These are phyloP conservation scores for Ciconia nigra DNA, from an alignment of 2,797 vertebrate genomes.

Conservation along the genomic window DNA sequence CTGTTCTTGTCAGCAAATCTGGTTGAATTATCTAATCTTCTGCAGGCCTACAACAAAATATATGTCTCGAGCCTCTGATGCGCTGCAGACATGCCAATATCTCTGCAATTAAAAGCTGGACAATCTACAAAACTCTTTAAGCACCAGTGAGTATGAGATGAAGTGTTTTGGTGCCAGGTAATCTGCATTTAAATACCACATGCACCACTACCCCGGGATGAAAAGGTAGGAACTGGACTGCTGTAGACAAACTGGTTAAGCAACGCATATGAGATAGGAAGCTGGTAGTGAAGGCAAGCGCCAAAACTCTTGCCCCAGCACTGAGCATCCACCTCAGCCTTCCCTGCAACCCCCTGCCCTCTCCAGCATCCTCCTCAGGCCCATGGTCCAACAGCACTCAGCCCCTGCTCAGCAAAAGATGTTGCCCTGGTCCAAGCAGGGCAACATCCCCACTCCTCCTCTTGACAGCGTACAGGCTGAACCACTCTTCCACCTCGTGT, in stretches of 20 bases:
- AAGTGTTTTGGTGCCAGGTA: neutral
- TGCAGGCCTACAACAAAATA: neutral
- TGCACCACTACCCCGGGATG: neutral
- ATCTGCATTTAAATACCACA: neutral
- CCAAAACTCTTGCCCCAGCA: neutral
- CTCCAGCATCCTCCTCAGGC: neutral
- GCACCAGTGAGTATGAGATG: neutral
- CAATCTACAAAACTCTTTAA: neutral
- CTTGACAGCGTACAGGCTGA: rapidly evolving
- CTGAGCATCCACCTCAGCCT: neutral
- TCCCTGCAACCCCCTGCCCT: neutral
- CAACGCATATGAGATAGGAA: neutral
- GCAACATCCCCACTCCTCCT: neutral
- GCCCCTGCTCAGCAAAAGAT: neutral
- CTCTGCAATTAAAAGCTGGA: neutral
- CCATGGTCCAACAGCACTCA: neutral
- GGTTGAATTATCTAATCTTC: neutral
- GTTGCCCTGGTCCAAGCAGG: neutral
- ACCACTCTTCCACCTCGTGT: neutral
- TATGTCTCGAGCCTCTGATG: neutral
- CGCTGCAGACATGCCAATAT: neutral
- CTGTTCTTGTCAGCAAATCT: neutral
- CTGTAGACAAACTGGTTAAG: neutral
- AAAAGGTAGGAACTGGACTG: neutral
- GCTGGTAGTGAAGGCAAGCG: neutral